A percentile compares a stretch with the other conserved stretches of the same genome.
Conservation (phyloP, 2,888 invertebrate genomes). For the Ennomos fuscantarius region DNA sequence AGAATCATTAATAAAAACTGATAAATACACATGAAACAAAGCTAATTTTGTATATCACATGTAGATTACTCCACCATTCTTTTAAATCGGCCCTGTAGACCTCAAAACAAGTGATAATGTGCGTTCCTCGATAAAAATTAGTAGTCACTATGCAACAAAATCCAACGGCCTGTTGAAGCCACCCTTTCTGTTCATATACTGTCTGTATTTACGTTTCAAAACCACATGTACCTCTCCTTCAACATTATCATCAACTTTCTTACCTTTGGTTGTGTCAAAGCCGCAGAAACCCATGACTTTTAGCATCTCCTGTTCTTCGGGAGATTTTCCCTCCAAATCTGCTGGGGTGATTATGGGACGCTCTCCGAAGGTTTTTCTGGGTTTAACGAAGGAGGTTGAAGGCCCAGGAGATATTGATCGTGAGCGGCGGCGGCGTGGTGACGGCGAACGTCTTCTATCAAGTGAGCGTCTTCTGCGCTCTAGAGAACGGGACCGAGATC, state of each 20-base stretch:
- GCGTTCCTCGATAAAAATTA: slow-evolving; percentile 14
- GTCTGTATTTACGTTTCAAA: slow-evolving; percentile 97
- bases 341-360: slow-evolving; percentile 90
- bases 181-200: slow-evolving; percentile 99
- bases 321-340: slow-evolving; percentile 95
- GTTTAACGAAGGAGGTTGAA: slow-evolving; percentile 71
- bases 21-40: slow-evolving; percentile 44
- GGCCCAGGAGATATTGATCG: slow-evolving; percentile 69
- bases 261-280: slow-evolving; percentile 98
- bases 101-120: slow-evolving; percentile 23
- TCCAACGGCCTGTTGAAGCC: slow-evolving; percentile 99
- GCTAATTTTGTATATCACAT: slow-evolving; percentile 55
- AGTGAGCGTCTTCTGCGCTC: slow-evolving; percentile 76
- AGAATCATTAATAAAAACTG: slow-evolving; percentile 1
- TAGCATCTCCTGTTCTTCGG: slow-evolving; percentile 97
- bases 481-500: slow-evolving; percentile 75
- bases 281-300: slow-evolving; percentile 98
- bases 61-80: slow-evolving; percentile 26
- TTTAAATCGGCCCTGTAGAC: slow-evolving; percentile 29
- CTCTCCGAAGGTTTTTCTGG: slow-evolving; percentile 78
- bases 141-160: slow-evolving; percentile 91
- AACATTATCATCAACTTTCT: slow-evolving; percentile 97
- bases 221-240: slow-evolving; percentile 98
- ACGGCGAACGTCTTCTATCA: slow-evolving; percentile 63
- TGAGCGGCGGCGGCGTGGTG: slow-evolving; percentile 64